These are phyloP conservation scores for Syngnathus typhle DNA, from an alignment of 2,113 vertebrate species.

Conservation along the genomic window DNA sequence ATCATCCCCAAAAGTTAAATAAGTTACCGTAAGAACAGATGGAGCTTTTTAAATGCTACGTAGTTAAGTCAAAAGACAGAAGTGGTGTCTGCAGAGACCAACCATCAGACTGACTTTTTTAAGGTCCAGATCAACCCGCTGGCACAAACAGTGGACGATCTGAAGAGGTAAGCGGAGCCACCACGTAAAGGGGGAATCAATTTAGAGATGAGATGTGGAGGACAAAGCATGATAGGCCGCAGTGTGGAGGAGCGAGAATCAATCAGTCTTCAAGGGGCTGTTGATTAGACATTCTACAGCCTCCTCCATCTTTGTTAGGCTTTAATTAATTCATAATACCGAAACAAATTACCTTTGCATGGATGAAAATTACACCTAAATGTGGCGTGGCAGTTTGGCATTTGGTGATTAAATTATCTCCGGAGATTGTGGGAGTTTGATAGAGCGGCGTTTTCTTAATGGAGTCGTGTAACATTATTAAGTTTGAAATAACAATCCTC, in stretches of 20 bases:
- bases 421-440: constrained; percentile 70
- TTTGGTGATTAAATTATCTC: constrained; percentile 78
- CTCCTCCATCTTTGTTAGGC: constrained; percentile 77
- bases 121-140: constrained; percentile 12
- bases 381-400: constrained; percentile 73
- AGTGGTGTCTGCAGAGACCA: not conserved
- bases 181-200: not conserved
- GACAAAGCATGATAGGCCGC: constrained; percentile 42
- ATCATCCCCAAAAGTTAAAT: not conserved
- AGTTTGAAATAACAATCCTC: constrained; percentile 71
- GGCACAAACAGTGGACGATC: constrained; percentile 1
- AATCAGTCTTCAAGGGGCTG: constrained; percentile 66
- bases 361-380: constrained; percentile 78
- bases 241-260: constrained; percentile 57
- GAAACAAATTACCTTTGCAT: constrained; percentile 81
- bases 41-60: not conserved
- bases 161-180: constrained; percentile 10
- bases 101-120: constrained; percentile 3
- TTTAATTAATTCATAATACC: constrained; percentile 82
- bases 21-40: not conserved
- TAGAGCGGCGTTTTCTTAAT: constrained; percentile 64
- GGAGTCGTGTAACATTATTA: constrained; percentile 72
- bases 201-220: constrained; percentile 23
- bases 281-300: constrained; percentile 73
- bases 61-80: not conserved